Evolutionary conservation across 2,888 invertebrate genomes (phyloP).

Genomic region (Ophonus ardosiacus): DNA sequence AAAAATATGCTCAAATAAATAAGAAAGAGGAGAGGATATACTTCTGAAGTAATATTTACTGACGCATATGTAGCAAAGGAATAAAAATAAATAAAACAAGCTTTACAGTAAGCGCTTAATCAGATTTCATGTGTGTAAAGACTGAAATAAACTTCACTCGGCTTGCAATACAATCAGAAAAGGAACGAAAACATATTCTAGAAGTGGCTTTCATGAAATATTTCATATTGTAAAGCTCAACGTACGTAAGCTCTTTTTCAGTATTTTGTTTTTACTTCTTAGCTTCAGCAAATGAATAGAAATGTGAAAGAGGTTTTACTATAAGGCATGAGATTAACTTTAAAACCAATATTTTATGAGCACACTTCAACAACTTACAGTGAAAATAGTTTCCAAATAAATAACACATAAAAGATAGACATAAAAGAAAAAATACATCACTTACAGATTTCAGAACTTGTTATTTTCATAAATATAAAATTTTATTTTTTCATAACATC

Average conservation of each 20-base stretch:
- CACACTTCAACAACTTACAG: too few species aligned
- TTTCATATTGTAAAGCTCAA: neutral
- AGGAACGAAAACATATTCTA: neutral
- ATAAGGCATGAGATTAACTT: too few species aligned
- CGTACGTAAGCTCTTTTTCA: neutral
- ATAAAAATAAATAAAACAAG: neutral
- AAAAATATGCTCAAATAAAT: neutral
- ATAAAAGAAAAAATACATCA: too few species aligned
- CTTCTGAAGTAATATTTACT: neutral
- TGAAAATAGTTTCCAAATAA: too few species aligned
- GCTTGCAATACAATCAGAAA: neutral
- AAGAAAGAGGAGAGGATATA: neutral
- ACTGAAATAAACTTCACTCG: neutral
- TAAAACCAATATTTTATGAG: too few species aligned
- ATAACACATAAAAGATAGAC: too few species aligned
- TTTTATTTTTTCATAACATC: too few species aligned
- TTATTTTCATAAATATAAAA: too few species aligned
- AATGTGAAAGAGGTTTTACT: neutral
- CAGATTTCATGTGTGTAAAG: neutral
- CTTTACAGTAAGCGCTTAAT: neutral
- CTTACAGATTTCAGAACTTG: too few species aligned
- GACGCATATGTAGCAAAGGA: neutral
- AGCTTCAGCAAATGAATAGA: neutral
- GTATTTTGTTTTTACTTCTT: neutral
- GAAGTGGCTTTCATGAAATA: neutral